Evolutionary conservation across 2,888 invertebrate species (phyloP).

Genomic region (Maniola hyperantus): DNA sequence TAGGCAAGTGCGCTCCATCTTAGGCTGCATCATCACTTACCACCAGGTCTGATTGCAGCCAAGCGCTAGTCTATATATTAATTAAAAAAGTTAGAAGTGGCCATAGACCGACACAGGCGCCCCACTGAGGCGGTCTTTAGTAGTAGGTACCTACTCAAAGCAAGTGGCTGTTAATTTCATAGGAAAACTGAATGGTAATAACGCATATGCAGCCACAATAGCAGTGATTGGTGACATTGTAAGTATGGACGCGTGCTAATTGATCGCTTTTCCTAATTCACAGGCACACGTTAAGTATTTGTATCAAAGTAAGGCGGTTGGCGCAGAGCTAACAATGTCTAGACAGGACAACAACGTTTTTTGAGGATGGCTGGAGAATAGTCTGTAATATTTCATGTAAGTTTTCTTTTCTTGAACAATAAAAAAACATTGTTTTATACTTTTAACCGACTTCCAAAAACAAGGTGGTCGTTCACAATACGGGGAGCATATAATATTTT

Average conservation of each 20-base stretch:
- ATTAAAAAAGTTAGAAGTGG: background rate
- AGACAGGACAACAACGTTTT: conserved; percentile 28
- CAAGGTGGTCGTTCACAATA: no score
- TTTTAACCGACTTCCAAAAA: background rate
- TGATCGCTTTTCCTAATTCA: conserved; percentile 60
- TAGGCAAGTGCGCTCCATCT: no score
- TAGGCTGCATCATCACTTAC: no score
- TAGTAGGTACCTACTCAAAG: no score
- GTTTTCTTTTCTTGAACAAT: no score
- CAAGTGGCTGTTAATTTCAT: conserved; percentile 27
- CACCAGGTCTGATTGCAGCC: no score
- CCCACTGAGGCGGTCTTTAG: background rate
- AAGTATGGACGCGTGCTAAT: conserved; percentile 61
- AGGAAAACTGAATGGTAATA: background rate
- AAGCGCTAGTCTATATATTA: no score
- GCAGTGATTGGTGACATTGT: conserved; percentile 45
- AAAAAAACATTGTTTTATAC: no score
- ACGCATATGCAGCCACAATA: background rate
- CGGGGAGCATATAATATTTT: no score
- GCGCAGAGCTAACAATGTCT: conserved; percentile 33
- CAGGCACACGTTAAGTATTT: conserved; percentile 47
- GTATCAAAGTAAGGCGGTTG: background rate
- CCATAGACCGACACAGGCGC: background rate
- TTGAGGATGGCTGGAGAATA: no score
- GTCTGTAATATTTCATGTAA: no score